Conservation (phyloP, 2,888 invertebrate genomes). For the Lasius platythorax region DNA sequence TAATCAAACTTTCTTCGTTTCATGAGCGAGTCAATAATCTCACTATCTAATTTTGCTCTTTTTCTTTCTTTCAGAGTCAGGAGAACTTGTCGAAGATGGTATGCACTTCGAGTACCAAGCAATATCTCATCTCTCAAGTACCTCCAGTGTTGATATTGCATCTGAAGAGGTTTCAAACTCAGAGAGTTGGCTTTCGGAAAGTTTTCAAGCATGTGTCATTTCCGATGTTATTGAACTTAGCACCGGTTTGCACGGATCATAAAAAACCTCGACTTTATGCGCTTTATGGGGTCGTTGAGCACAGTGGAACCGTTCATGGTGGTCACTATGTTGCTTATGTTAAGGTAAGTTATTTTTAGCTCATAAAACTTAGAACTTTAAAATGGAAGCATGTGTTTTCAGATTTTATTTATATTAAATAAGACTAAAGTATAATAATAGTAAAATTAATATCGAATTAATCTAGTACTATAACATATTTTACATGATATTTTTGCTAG, state of each 20-base stretch:
- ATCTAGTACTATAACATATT: too few relatives aligned
- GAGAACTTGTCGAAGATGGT: constrained; percentile 89
- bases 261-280: constrained; percentile 91
- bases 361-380: background rate
- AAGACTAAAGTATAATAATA: background rate
- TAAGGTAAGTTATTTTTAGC: constrained; percentile 88
- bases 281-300: constrained; percentile 98
- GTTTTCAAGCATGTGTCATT: constrained; percentile 95
- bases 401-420: background rate
- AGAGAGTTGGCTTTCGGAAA: constrained; percentile 90
- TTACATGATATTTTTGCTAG: too few relatives aligned
- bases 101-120: constrained; percentile 93
- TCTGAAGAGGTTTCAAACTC: constrained; percentile 97
- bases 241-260: constrained; percentile 94
- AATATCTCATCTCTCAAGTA: constrained; percentile 95
- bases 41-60: background rate
- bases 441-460: background rate
- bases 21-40: background rate
- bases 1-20: background rate
- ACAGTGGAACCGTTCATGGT: constrained; percentile 96
- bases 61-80: constrained; percentile 86
- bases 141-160: constrained; percentile 98
- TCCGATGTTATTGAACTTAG: constrained; percentile 94
- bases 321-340: constrained; percentile 98
- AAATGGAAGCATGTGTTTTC: background rate